Evolutionary conservation across 2,113 vertebrate genomes (phyloP).

Genomic region (Dascyllus trimaculatus): DNA sequence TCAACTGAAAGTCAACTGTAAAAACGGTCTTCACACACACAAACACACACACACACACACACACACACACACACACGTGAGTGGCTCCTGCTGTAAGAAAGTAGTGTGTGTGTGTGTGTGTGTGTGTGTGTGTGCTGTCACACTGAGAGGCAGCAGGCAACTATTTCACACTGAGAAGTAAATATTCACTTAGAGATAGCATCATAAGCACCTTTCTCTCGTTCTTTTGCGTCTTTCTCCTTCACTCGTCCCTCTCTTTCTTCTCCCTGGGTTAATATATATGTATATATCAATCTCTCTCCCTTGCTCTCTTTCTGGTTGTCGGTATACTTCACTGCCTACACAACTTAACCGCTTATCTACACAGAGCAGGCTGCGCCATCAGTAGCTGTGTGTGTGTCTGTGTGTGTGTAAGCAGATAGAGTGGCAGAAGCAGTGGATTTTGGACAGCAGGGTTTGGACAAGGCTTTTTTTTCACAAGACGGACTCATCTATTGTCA

Average conservation of each 20-base stretch:
- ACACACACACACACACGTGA: background rate
- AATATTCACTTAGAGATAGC: slow-evolving; percentile 79
- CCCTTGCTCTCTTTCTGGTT: slow-evolving; percentile 50
- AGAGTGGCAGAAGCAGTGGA: slow-evolving; percentile 36
- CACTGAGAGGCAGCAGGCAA: slow-evolving; percentile 45
- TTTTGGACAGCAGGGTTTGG: slow-evolving; percentile 49
- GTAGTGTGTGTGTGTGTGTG: background rate
- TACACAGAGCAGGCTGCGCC: slow-evolving; percentile 69
- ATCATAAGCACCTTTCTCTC: slow-evolving; percentile 62
- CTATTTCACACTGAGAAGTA: slow-evolving; percentile 74
- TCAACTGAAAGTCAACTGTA: slow-evolving; percentile 5
- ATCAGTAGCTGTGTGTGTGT: slow-evolving; percentile 26
- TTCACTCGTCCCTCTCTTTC: slow-evolving; percentile 34
- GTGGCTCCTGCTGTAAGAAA: slow-evolving; percentile 17
- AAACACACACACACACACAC: too few species aligned
- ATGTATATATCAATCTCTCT: slow-evolving; percentile 60
- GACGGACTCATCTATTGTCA: slow-evolving; percentile 24
- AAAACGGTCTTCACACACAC: too few species aligned
- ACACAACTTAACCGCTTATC: slow-evolving; percentile 78
- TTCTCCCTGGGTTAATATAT: slow-evolving; percentile 61
- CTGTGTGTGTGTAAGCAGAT: slow-evolving; percentile 33
- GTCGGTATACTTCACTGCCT: slow-evolving; percentile 69
- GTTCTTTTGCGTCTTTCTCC: slow-evolving; percentile 35
- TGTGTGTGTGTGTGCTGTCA: slow-evolving; percentile 27
- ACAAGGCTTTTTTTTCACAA: background rate